Evolutionary conservation across 2,888 invertebrate species (phyloP), one percentile per base, ranked within the genome.

Genomic region (Pseudoips prasinana): DNA sequence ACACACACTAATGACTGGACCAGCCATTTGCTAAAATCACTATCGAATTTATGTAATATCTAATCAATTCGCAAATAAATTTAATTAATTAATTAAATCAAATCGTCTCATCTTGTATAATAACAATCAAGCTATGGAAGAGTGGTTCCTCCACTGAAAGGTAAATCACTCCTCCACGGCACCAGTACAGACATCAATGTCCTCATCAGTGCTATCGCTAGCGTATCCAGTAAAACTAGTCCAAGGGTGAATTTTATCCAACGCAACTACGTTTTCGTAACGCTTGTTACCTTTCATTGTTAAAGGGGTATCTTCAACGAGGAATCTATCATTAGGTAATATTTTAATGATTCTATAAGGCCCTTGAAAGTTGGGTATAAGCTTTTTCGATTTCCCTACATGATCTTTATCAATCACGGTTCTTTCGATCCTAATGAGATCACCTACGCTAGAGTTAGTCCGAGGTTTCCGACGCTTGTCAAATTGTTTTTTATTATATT

Each of bases 321-420:
- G 25, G 30, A 26, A 35, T 18, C 35, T 35, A 8, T 26, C 22
- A 22, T 35, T 35, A 6, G 30, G 35, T 11, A 30, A 10, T n/a
- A 25, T 17, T 34, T 35, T 35, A 1, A 30, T 7, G 8, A 30
- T 35, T 25, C 22, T 9, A 14, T 29, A 35, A 2, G 25, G 29
- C 7, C 17, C 25, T 25, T 35, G 35, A 8, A 25, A 25, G 10
- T 35, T 35, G 7, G 29, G 22, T 1, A 30, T 6, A 9, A 35
- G 25, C 6, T 23, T 23, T 8, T 34, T 22, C n/a, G 29, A 34
- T 17, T 29, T 29, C 4, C 35, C 35, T 26, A 26, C 10, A 10
- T 34, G 28, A 9, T 33, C 11, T 33, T 33, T 33, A 10, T 28
- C 33, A n/a, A 33, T 33, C 5, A 33, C 33, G 0, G 23, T 27